Evolutionary conservation across 2,113 vertebrate species (phyloP), one percentile per base, ranked within the genome.

Genomic region (Rynchops niger): DNA sequence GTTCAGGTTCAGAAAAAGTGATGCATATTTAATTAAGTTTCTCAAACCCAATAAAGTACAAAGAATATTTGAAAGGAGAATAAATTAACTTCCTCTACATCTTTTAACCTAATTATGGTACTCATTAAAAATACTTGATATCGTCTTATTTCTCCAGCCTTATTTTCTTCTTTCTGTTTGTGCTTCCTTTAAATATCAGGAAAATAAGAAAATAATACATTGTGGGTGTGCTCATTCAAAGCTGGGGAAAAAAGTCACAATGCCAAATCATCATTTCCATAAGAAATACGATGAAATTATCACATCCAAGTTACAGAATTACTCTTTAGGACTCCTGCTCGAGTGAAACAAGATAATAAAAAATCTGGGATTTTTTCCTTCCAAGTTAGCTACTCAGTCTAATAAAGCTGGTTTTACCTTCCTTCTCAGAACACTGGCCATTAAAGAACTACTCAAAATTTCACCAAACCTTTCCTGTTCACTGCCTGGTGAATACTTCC

Each of bases 11-110:
- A 93, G 76, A 96, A 95, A 97, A 97, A 69, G 86, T 89, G 83
- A 96, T 45, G 71, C 56, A 96, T 91, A 96, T 97, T 98, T 97
- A 97, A 98, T 95, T 93, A 97, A 89, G 93, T 93, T 95, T 70
- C 78, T 95, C 89, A 96, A 97, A 93, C 78, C 91, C 91, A 93
- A 84, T 61, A 78, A 74, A 96, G 72, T 69, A 97, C 86, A 97
- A 96, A 97, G 82, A 93, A 96, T 7, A 19, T 79, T 90, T 92
- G 82, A 95, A 96, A 97, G 58, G 50, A 90, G 55, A 98, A 96
- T 90, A 97, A 96, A 96, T 97, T 96, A 96, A 96, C 87, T 70
- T 89, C 12, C 96, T 74, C 86, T 85, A 90, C 86, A 71, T 80
- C 88, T 97, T 95, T 94, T 90, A 93, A 95, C 38, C 88, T 93